Evolutionary conservation across 1,140 invertebrate genomes (phyloP).

Genomic region (Periplaneta americana): DNA sequence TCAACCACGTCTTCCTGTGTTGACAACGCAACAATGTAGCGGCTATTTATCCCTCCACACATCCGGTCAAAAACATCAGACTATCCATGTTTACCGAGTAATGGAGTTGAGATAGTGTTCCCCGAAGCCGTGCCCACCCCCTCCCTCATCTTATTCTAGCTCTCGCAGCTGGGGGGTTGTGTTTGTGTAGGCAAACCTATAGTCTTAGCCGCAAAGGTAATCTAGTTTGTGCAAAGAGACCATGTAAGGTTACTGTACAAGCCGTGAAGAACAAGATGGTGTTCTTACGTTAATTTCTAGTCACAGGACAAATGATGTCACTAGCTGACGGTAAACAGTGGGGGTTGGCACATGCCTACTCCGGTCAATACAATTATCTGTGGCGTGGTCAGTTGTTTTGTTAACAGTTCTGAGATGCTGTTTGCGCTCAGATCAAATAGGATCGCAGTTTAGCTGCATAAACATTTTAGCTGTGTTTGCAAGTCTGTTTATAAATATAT

Average conservation of each 20-base stretch:
- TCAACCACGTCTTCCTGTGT: not conserved
- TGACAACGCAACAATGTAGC: not conserved
- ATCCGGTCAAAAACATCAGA: not conserved
- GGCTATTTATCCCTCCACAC: not conserved
- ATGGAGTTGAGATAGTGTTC: not conserved
- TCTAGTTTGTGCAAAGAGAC: not conserved
- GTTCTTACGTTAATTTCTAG: not conserved
- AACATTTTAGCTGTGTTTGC: not conserved
- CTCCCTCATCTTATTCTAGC: not conserved
- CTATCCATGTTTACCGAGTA: not conserved
- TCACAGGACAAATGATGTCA: not conserved
- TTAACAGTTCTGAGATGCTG: not conserved
- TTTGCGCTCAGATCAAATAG: not conserved
- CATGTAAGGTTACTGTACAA: not conserved
- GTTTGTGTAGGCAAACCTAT: not conserved
- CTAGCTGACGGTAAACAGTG: not conserved
- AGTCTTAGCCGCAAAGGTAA: not conserved
- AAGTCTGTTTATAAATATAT: not conserved
- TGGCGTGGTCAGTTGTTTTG: not conserved
- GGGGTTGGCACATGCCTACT: not conserved
- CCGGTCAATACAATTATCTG: not conserved
- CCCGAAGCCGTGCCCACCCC: not conserved
- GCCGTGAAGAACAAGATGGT: not conserved
- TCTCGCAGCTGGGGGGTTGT: not conserved
- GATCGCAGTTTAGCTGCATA: not conserved